Evolutionary conservation across 2,888 invertebrate genomes (phyloP).

Genomic region (Drosophila tripunctata): DNA sequence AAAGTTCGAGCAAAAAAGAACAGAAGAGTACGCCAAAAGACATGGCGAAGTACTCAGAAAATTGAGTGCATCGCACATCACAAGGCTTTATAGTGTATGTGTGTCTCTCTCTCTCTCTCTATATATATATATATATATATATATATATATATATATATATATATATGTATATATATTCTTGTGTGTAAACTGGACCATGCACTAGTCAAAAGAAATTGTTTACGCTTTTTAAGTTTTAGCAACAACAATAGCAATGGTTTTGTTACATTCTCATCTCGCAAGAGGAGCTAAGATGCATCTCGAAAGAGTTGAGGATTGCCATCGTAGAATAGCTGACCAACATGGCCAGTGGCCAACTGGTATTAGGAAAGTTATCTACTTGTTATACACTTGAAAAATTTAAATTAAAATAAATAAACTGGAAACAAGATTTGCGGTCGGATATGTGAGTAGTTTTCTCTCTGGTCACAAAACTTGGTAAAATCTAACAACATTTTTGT

Average conservation of each 20-base stretch:
- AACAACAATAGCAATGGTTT: constrained; percentile 24
- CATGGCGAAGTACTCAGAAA: constrained; percentile 10
- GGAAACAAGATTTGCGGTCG: constrained; percentile 23
- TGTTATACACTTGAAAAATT: constrained; percentile 27
- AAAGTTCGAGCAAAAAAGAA: not conserved
- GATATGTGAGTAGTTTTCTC: constrained; percentile 7
- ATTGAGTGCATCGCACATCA: constrained; percentile 32
- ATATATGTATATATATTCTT: constrained; percentile 7
- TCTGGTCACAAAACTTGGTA: constrained; percentile 3
- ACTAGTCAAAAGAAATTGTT: constrained; percentile 62
- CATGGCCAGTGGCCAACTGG: constrained; percentile 14
- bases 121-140: not conserved
- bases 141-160: not conserved
- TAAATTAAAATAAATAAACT: constrained; percentile 38
- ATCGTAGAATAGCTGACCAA: not conserved
- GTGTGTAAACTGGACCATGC: constrained; percentile 10
- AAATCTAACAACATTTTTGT: constrained; percentile 16
- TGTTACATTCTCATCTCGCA: constrained; percentile 21
- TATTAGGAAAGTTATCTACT: constrained; percentile 27
- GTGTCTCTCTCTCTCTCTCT: no score
- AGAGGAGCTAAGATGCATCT: no score
- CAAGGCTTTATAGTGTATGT: constrained; percentile 2
- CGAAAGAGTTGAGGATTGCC: not conserved
- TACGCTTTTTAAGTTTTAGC: constrained; percentile 56
- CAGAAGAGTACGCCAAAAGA: constrained; percentile 2